Conservation (phyloP, 2,113 vertebrate genomes). For the Chaenogobius annularis region DNA sequence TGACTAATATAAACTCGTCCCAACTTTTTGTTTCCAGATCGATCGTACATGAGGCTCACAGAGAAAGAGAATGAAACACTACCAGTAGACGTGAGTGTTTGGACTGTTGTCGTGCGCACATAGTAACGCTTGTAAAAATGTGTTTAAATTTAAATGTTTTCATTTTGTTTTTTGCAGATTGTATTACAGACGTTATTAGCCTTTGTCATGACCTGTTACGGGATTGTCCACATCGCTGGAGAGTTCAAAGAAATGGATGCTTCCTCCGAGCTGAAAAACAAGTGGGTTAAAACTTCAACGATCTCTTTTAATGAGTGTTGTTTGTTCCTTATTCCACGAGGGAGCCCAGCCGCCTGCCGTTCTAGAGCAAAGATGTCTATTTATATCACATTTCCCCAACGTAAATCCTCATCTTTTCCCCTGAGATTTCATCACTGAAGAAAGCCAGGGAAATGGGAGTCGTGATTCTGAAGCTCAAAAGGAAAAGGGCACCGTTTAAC, state of each 20-base stretch:
- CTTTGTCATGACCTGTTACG: constrained; percentile 93
- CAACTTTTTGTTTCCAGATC: constrained; percentile 80
- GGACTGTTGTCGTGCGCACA: background rate
- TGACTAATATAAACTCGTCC: too few species aligned
- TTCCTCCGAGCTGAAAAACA: constrained; percentile 96
- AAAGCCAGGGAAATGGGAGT: too few species aligned
- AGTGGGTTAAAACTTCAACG: constrained; percentile 74
- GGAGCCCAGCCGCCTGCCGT: background rate
- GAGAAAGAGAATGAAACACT: constrained; percentile 97
- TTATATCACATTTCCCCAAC: background rate
- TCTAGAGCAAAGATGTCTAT: background rate
- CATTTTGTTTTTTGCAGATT: constrained; percentile 79
- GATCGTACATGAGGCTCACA: constrained; percentile 92
- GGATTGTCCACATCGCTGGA: constrained; percentile 94
- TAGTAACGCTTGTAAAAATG: background rate
- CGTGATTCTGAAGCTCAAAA: too few species aligned
- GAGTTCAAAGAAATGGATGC: constrained; percentile 98
- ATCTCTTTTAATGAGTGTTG: background rate
- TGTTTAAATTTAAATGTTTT: rapidly evolving
- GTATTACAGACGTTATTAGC: constrained; percentile 94
- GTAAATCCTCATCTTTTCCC: background rate
- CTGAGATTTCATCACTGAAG: background rate
- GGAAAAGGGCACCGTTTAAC: too few species aligned
- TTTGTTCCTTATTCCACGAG: constrained; percentile 21
- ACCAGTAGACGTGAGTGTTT: constrained; percentile 90